A percentile compares a stretch with the other conserved stretches of the same genome.
Evolutionary conservation across 1,140 invertebrate species (phyloP).

Genomic region (Nautilus pompilius): DNA sequence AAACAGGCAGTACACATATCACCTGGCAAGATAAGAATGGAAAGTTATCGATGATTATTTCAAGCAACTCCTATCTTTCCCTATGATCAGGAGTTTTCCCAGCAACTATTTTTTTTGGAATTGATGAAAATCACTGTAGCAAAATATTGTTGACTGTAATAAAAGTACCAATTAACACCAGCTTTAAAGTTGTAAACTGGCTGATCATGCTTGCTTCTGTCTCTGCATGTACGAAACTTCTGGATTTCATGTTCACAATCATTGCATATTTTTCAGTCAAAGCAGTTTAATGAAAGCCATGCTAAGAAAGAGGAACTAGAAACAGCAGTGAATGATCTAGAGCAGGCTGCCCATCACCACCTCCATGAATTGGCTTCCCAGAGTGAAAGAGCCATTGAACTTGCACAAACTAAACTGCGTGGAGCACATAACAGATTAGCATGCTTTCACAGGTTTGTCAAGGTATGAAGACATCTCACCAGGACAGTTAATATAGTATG

Average conservation of each 20-base stretch:
- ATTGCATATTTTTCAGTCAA: slow-evolving; percentile 19
- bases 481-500: no score
- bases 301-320: slow-evolving; percentile 36
- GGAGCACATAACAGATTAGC: slow-evolving; percentile 30
- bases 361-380: slow-evolving; percentile 41
- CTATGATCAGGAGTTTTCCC: no score
- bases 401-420: slow-evolving; percentile 39
- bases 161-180: no score
- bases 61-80: no score
- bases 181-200: not conserved
- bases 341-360: slow-evolving; percentile 45
- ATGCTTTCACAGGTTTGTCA: slow-evolving; percentile 39
- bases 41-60: no score
- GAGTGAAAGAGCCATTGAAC: slow-evolving; percentile 48
- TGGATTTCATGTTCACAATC: not conserved
- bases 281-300: slow-evolving; percentile 27
- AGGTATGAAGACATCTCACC: slow-evolving; percentile 21
- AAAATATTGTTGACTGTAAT: no score
- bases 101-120: no score
- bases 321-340: slow-evolving; percentile 37
- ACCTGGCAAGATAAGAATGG: no score
- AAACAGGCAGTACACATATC: no score
- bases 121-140: no score
- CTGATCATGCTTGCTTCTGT: not conserved
- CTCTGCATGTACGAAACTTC: not conserved